Evolutionary conservation across 2,113 vertebrate species (phyloP).

Genomic region (Eupsittula cactorum): DNA sequence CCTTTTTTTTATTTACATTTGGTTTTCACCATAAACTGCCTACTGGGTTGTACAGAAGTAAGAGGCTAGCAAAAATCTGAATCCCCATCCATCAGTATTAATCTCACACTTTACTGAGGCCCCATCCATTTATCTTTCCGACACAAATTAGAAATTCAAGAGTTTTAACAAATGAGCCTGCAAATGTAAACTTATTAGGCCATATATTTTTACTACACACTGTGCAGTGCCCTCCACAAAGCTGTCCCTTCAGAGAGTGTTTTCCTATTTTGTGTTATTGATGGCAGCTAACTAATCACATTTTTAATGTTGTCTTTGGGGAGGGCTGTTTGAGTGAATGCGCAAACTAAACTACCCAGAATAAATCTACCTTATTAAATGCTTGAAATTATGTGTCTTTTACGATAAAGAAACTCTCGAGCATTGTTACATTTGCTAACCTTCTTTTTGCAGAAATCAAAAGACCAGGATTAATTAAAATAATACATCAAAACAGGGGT

Average conservation of each 20-base stretch:
- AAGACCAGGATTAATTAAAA: conserved; percentile 88
- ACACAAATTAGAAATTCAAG: conserved; percentile 97
- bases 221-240: conserved; percentile 87
- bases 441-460: conserved; percentile 83
- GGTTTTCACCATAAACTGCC: conserved; percentile 80
- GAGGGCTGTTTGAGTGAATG: conserved; percentile 86
- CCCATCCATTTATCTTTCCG: conserved; percentile 92
- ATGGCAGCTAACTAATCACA: conserved; percentile 91
- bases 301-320: conserved; percentile 92
- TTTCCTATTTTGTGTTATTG: conserved; percentile 89
- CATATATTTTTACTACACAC: conserved; percentile 90
- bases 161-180: conserved; percentile 93
- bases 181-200: conserved; percentile 94
- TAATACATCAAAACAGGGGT: conserved; percentile 84
- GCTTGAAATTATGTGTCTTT: conserved; percentile 88
- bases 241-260: conserved; percentile 88
- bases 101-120: conserved; percentile 81
- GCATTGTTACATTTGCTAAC: conserved; percentile 86
- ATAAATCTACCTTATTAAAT: conserved; percentile 92
- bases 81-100: conserved; percentile 88
- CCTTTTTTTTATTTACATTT: conserved; percentile 83
- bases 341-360: conserved; percentile 87
- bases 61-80: conserved; percentile 82
- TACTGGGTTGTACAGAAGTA: conserved; percentile 80
- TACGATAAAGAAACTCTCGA: conserved; percentile 85